Evolutionary conservation across 2,797 vertebrate species (phyloP).

Genomic region (Lithobates sylvaticus): DNA sequence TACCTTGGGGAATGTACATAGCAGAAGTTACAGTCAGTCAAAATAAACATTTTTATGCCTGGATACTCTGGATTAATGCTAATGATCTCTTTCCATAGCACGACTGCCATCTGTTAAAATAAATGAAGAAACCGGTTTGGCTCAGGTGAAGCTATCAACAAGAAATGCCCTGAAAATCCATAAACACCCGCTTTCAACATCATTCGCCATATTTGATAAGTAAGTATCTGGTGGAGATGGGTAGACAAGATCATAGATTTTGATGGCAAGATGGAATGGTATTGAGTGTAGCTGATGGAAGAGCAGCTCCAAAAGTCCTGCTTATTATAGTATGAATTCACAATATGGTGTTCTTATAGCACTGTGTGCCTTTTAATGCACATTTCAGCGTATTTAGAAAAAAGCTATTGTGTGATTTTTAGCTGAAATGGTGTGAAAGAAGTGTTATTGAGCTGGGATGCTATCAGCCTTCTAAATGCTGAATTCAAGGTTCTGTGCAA

Average conservation of each 20-base stretch:
- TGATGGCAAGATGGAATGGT: background rate
- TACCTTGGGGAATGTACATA: background rate
- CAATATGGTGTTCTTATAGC: too few relatives aligned
- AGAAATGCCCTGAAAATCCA: slow-evolving; percentile 80
- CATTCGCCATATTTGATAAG: slow-evolving; percentile 93
- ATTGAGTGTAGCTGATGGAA: background rate
- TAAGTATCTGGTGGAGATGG: slow-evolving; percentile 73
- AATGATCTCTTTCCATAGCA: slow-evolving; percentile 74
- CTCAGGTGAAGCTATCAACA: slow-evolving; percentile 86
- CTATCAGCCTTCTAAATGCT: too few relatives aligned
- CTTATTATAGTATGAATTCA: too few relatives aligned
- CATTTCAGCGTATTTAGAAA: too few relatives aligned
- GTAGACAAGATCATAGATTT: too few relatives aligned
- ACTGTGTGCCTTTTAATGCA: too few relatives aligned
- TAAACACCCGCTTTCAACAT: slow-evolving; percentile 87
- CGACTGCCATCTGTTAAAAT: slow-evolving; percentile 85
- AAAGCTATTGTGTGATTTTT: too few relatives aligned
- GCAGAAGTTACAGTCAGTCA: background rate
- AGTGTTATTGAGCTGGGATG: too few relatives aligned
- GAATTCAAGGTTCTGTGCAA: too few relatives aligned
- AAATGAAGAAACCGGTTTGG: slow-evolving; percentile 84
- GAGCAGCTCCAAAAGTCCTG: too few relatives aligned
- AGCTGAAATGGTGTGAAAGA: too few relatives aligned
- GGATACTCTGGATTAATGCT: slow-evolving; percentile 9
- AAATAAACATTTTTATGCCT: slow-evolving; percentile 2